phyloP scores from a whole-genome alignment of 2,797 vertebrate genomes.

The Gymnothorax javanicus region DNA sequence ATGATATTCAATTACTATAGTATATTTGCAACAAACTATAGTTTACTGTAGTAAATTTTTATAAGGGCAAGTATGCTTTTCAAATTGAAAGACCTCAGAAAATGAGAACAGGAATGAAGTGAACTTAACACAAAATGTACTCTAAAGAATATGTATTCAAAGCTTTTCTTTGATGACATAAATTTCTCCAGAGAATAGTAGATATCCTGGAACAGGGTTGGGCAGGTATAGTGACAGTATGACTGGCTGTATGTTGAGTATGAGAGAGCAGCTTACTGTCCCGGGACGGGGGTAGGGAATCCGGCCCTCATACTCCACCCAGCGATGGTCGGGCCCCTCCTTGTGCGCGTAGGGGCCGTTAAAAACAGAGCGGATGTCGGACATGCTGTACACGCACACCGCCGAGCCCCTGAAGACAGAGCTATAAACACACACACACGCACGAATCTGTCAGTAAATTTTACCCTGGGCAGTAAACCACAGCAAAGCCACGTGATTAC shows the following conservation, averaged over 20 bases:
- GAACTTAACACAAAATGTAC: no score
- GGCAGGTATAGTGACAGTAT: no score
- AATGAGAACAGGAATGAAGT: no score
- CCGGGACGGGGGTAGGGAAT: conserved; percentile 73
- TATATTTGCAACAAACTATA: no score
- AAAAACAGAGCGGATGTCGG: conserved; percentile 71
- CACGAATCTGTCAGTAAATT: neutral
- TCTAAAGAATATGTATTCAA: no score
- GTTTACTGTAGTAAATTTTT: no score
- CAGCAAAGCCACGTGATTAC: neutral
- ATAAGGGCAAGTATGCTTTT: no score
- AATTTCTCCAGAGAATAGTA: no score
- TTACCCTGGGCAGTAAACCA: neutral
- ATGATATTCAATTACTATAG: no score
- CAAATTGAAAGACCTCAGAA: no score
- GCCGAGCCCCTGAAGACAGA: conserved; percentile 75
- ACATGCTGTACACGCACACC: conserved; percentile 72
- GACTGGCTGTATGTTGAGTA: neutral
- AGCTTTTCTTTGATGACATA: no score
- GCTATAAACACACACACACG: conserved; percentile 41
- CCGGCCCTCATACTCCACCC: conserved; percentile 69
- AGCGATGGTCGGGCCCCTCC: conserved; percentile 70
- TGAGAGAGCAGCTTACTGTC: conserved; percentile 57
- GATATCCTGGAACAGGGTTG: no score
- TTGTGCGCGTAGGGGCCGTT: conserved; percentile 75